Evolutionary conservation across 2,113 vertebrate species (phyloP).

Genomic region (Acrocephalus arundinaceus): DNA sequence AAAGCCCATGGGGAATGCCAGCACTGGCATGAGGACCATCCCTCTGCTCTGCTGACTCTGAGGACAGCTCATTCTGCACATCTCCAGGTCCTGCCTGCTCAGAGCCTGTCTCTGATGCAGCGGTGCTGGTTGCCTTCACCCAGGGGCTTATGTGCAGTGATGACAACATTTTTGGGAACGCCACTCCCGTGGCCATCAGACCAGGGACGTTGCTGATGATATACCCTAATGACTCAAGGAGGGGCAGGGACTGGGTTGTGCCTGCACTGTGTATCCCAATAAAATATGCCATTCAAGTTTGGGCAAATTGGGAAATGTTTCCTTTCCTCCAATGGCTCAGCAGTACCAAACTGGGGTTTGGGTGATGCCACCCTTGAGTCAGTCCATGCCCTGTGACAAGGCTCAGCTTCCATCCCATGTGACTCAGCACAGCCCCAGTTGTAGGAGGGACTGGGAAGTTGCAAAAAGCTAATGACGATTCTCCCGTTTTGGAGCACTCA

Average conservation of each 20-base stretch:
- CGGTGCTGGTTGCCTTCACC: accelerated
- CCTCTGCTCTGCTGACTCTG: neutral
- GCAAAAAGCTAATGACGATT: constrained; percentile 5
- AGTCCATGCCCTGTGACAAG: neutral
- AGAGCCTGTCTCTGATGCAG: neutral
- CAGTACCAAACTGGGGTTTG: accelerated
- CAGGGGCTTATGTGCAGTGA: neutral
- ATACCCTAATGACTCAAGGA: neutral
- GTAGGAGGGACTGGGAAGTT: neutral
- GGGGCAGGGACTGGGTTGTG: neutral
- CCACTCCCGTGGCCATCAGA: neutral
- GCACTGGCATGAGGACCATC: neutral
- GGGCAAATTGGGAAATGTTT: neutral
- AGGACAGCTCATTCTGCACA: neutral
- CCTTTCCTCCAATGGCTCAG: neutral
- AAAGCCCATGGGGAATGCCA: neutral
- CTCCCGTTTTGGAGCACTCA: neutral
- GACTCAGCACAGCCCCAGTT: constrained; percentile 14
- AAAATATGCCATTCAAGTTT: neutral
- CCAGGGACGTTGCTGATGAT: neutral
- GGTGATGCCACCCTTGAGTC: constrained; percentile 15
- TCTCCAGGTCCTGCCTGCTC: neutral
- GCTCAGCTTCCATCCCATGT: neutral
- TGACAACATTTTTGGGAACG: accelerated
- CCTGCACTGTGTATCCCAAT: neutral